Base-by-base conservation (phyloP, 2,888 invertebrate species). In the Hirtodrosophila confusa region DNA sequence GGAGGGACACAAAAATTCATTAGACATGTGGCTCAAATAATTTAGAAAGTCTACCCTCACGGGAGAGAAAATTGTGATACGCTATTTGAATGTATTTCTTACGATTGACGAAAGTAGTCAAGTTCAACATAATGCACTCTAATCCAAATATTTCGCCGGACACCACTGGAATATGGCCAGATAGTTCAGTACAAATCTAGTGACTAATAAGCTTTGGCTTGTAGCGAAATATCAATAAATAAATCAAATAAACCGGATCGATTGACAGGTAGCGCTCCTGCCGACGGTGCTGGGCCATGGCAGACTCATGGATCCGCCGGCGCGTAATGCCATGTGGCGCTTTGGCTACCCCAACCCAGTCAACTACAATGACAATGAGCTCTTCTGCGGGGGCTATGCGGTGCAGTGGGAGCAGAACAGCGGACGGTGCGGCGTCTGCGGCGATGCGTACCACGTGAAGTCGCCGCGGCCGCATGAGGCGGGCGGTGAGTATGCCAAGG, bases 321-420 rank as follows among this genome's bases (percentile, higher is more conserved):
- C 97, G 0, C 93, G 98, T 64, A 97, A 98, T 92, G 95, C 96
- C 48, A 97, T 98, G 97, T 98, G 98, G 98, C 93, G 98, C 65
- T 96, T 96, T 89, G 98, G 98, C 0, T 98, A 95, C 92, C 96
- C 96, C n/a, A 97, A 96, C 92, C 97, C 98, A 2, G 96, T 97
- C 63, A 97, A 98, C 92, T 98, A 97, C 90, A 97, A 98, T 86
- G 98, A 98, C 91, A 98, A 98, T 88, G 97, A 98, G 92, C 93
- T 98, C 11, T 98, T 96, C 92, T 98, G 98, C 90, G 98, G 97
- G 24, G 98, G 97, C 50, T 96, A 96, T 90, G 95, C 96, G 90
- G 96, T 97, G 60, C 97, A 97, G 92, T 97, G 96, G 96, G 95
- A 95, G 86, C 95, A 96, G 91, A 97, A 97, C 90, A 92, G 93